Base-by-base conservation (phyloP, 2,888 invertebrate species). In the Mycalesis mineus region DNA sequence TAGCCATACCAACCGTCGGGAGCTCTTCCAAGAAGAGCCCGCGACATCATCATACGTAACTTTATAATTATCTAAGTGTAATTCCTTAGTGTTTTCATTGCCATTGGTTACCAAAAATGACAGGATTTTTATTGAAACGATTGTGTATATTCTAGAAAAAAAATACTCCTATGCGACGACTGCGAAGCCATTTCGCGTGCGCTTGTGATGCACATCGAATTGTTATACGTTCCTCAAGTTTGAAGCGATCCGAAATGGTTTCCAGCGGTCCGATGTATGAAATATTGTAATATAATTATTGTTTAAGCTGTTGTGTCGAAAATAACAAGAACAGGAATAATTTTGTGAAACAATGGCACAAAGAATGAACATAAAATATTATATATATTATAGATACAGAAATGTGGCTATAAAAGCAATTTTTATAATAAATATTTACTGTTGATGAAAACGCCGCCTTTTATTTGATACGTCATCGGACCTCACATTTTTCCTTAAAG, bases 391-490 rank as follows among this genome's bases (percentile, higher is more conserved):
- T 88, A 84, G 85, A 84, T 87, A 87, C 87, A 88, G 86, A 88
- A 88, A 89, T 88, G 88, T 89, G 88, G 77, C 88, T 89, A 89
- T 89, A 88, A 88, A 86, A 88, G 88, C 88, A 89, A 88, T 89
- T 89, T 89, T 89, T 89, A 89, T 89, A 89, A 89, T 89, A 89
- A 89, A 89, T 89, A 89, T 89, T 89, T 89, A 89, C 89, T 89
- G 89, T 89, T 89, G 89, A 88, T 80, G 88, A 89, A 81, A 54
- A 63, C 70, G 67, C 57, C 31, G 84, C 62, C 76, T 88, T 86
- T 88, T 69, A 85, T 81, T 88, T 74, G 28, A 50, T n/a, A 9
- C 49, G 39, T 37, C 49, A 28, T 49, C 14, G 39, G 13, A 47
- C 31, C 47, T 47, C 33, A 47, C 14, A 29, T 11, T 47, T 47